A percentile compares a stretch with the other conserved stretches of the same genome.
Evolutionary conservation across 2,113 vertebrate genomes (phyloP).

Genomic region (Gobius niger): DNA sequence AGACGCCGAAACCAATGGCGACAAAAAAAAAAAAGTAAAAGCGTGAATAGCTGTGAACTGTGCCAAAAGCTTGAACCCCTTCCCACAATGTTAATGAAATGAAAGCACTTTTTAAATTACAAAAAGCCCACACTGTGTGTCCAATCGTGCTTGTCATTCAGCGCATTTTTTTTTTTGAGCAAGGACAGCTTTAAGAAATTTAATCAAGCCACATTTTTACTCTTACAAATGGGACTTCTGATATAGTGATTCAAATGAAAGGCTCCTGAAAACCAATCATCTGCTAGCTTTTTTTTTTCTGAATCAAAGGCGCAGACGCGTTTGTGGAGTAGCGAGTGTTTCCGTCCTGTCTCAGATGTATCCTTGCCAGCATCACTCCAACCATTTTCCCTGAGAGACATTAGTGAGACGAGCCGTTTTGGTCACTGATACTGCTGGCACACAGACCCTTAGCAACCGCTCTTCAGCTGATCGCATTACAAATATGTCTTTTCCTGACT

Average conservation of each 20-base stretch:
- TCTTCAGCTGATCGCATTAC: conserved; percentile 65
- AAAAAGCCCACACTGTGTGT: conserved; percentile 20
- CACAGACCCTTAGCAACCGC: conserved; percentile 48
- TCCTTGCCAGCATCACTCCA: conserved; percentile 22
- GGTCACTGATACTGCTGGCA: conserved; percentile 50
- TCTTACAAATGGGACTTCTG: conserved; percentile 31
- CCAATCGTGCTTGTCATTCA: conserved; percentile 34
- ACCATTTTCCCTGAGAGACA: conserved; percentile 43
- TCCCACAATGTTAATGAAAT: conserved; percentile 6
- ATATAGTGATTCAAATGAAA: conserved; percentile 40
- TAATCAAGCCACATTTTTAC: conserved; percentile 23
- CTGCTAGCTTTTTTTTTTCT: conserved; percentile 15
- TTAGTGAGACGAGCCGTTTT: conserved; percentile 49
- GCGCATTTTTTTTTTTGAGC: conserved; percentile 17
- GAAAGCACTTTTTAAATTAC: conserved; percentile 25
- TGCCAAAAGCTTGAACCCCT: conserved; percentile 8
- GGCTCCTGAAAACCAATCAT: conserved; percentile 23
- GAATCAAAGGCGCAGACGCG: conserved; percentile 40
- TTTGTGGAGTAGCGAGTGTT: conserved; percentile 27
- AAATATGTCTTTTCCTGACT: conserved; percentile 67
- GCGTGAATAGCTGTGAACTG: neutral
- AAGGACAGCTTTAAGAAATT: conserved; percentile 20
- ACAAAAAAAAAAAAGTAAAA: conserved; percentile 3
- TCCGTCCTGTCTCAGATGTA: conserved; percentile 22
- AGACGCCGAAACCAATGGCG: neutral